Conservation (phyloP, 1,140 invertebrate species). For the Drosophila tani region DNA sequence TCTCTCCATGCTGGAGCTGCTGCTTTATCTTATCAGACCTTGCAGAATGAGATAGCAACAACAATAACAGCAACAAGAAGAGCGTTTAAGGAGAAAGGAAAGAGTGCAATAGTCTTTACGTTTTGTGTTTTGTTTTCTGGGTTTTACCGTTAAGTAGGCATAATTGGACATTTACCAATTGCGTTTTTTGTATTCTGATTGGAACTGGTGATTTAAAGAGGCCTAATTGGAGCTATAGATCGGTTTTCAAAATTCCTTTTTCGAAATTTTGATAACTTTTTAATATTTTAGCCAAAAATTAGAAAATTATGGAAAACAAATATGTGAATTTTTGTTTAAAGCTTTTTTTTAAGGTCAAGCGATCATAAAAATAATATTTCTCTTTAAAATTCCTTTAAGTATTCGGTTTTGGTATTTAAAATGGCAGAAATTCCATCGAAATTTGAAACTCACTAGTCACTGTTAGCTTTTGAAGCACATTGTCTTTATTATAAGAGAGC, state of each 20-base stretch:
- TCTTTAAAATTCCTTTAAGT: background rate
- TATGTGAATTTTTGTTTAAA: background rate
- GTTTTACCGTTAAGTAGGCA: background rate
- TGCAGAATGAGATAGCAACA: slow-evolving; percentile 22
- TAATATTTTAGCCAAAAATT: background rate
- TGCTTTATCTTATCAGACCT: slow-evolving; percentile 36
- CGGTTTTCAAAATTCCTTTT: background rate
- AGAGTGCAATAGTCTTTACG: slow-evolving; percentile 5
- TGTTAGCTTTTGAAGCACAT: background rate
- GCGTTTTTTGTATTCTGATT: slow-evolving; percentile 5
- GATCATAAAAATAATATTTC: background rate
- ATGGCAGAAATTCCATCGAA: no score
- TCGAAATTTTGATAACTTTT: background rate
- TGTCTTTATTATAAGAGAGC: no score
- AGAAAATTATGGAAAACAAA: background rate
- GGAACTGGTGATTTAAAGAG: background rate
- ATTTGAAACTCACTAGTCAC: no score
- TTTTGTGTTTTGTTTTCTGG: background rate
- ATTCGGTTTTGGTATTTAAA: background rate
- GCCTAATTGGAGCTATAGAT: background rate
- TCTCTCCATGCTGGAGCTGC: slow-evolving; percentile 16
- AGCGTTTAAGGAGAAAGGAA: slow-evolving; percentile 19
- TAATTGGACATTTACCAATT: slow-evolving; percentile 9
- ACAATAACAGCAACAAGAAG: slow-evolving; percentile 9
- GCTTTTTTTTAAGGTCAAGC: background rate